Conservation (phyloP, 2,888 invertebrate species). For the Polia nebulosa region DNA sequence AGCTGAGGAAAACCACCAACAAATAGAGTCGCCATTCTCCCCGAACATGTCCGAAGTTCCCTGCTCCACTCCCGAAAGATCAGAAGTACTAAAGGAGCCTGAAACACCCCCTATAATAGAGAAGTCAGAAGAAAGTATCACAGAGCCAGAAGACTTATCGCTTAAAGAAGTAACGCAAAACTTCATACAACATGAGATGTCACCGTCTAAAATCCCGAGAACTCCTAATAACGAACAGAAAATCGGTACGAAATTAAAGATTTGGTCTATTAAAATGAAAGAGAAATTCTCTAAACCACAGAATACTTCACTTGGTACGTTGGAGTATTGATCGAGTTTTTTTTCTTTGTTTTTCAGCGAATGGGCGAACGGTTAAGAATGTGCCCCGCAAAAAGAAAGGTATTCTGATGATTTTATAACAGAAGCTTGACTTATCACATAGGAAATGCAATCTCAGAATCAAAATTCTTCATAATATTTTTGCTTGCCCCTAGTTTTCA, state of each 20-base stretch:
- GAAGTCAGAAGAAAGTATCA: constrained; percentile 10
- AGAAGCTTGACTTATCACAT: constrained; percentile 36
- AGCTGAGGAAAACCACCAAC: constrained; percentile 26
- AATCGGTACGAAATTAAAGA: constrained; percentile 80
- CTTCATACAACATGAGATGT: constrained; percentile 39
- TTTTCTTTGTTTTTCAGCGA: constrained; percentile 77
- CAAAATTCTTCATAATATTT: not conserved
- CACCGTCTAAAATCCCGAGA: constrained; percentile 62
- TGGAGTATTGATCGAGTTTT: constrained; percentile 50
- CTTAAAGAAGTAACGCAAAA: constrained; percentile 42
- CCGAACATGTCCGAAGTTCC: constrained; percentile 48
- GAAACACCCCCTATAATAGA: constrained; percentile 15
- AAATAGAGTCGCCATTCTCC: constrained; percentile 24
- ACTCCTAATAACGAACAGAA: constrained; percentile 75
- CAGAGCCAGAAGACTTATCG: constrained; percentile 17
- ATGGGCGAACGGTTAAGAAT: constrained; percentile 78
- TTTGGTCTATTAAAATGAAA: constrained; percentile 71
- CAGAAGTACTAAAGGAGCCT: constrained; percentile 4
- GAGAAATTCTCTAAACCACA: constrained; percentile 64
- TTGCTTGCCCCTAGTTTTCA: constrained; percentile 12
- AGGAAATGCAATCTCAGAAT: constrained; percentile 16
- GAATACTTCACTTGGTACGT: constrained; percentile 59
- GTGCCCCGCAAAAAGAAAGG: constrained; percentile 81
- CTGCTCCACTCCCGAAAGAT: constrained; percentile 59
- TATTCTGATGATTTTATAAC: constrained; percentile 65